These are phyloP conservation scores for Eulemur rubriventer DNA, from an alignment of 2,797 vertebrate genomes.

Conservation along the genomic window DNA sequence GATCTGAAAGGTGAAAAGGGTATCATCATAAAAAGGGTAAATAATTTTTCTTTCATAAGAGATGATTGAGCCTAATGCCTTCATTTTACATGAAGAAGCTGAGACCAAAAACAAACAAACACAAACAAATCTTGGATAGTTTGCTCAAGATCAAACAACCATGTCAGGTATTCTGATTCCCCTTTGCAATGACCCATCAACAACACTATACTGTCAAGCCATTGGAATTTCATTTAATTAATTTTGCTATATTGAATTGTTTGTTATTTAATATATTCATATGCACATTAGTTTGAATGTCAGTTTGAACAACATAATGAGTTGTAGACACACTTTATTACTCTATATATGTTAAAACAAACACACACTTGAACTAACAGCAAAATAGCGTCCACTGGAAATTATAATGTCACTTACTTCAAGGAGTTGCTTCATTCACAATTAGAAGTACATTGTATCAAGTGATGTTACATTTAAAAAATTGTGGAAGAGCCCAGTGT, in stretches of 20 bases:
- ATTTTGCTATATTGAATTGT: neutral
- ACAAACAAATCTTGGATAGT: neutral
- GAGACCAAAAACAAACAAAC: neutral
- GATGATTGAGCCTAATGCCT: neutral
- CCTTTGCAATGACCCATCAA: neutral
- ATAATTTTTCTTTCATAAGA: neutral
- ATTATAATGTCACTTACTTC: neutral
- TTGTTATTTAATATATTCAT: neutral
- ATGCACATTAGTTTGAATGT: neutral
- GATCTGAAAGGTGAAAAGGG: neutral
- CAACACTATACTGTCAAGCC: neutral
- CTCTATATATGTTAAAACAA: neutral
- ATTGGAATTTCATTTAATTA: neutral
- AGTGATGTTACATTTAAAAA: neutral
- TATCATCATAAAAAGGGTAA: neutral
- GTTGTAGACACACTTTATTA: neutral
- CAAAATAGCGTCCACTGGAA: neutral
- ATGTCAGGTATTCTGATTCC: neutral
- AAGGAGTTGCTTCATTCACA: neutral
- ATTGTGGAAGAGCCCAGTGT: neutral
- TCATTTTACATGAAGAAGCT: neutral
- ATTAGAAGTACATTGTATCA: neutral
- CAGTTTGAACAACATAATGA: neutral
- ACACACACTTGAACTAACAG: neutral
- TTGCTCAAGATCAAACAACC: neutral